Evolutionary conservation across 2,113 vertebrate genomes (phyloP).

Genomic region (Macrotis lagotis): DNA sequence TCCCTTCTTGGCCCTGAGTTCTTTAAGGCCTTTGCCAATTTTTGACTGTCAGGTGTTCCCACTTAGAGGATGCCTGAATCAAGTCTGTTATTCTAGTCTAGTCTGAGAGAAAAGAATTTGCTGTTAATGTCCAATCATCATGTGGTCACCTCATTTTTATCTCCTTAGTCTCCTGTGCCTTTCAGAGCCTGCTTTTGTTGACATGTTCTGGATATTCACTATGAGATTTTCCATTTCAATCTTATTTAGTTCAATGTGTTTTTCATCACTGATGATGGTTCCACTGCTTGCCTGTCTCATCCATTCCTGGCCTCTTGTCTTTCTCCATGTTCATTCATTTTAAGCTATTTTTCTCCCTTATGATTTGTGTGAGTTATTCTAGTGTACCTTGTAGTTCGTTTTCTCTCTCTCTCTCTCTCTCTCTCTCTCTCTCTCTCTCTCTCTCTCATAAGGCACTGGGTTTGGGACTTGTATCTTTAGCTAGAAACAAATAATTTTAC

Average conservation of each 20-base stretch:
- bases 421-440: not conserved
- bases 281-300: not conserved
- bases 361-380: not conserved
- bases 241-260: not conserved
- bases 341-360: not conserved
- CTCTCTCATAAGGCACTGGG: not conserved
- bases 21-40: not conserved
- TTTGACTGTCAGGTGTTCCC: not conserved
- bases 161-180: not conserved
- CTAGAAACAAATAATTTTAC: not conserved
- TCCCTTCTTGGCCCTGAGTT: not conserved
- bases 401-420: not conserved
- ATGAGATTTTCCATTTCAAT: not conserved
- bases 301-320: not conserved
- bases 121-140: not conserved
- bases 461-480: not conserved
- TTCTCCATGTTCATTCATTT: not conserved
- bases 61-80: not conserved
- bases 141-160: not conserved
- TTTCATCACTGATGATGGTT: not conserved
- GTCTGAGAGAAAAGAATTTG: not conserved
- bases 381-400: not conserved
- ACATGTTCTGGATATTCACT: not conserved
- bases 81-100: not conserved
- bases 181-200: not conserved